These are phyloP conservation scores for Bubo blakistoni DNA, from an alignment of 2,113 vertebrate species.

Conservation along the genomic window DNA sequence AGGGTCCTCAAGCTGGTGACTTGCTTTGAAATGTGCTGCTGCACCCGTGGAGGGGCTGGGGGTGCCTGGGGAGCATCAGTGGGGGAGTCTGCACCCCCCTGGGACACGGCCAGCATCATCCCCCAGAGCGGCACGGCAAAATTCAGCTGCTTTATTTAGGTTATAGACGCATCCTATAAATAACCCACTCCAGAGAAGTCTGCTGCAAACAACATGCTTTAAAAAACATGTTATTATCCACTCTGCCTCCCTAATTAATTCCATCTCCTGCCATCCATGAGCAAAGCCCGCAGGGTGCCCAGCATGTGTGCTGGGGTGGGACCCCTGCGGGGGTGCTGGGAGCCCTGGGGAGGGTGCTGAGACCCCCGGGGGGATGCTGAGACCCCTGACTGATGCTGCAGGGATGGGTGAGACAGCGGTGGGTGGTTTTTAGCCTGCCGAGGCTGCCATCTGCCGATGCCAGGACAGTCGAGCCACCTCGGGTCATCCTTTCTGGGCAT, in stretches of 20 bases:
- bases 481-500: background rate
- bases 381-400: rapidly evolving
- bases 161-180: slow-evolving; percentile 21
- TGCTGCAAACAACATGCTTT: background rate
- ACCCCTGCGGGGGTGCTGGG: rapidly evolving
- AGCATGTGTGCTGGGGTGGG: background rate
- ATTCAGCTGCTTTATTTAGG: background rate
- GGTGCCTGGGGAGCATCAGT: background rate
- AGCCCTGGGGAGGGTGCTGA: background rate
- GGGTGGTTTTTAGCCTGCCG: background rate
- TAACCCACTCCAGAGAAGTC: slow-evolving; percentile 1
- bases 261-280: background rate
- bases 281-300: background rate
- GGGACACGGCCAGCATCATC: background rate
- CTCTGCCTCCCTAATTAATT: slow-evolving; percentile 48
- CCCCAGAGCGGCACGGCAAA: rapidly evolving
- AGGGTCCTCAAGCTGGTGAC: background rate
- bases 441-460: background rate
- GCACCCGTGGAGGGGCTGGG: background rate
- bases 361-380: background rate
- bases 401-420: background rate
- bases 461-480: background rate
- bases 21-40: background rate
- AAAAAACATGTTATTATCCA: slow-evolving; percentile 52
- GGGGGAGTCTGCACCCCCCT: background rate